Base-by-base conservation (phyloP, 2,113 vertebrate species). In the Xyliphius kryptos region DNA sequence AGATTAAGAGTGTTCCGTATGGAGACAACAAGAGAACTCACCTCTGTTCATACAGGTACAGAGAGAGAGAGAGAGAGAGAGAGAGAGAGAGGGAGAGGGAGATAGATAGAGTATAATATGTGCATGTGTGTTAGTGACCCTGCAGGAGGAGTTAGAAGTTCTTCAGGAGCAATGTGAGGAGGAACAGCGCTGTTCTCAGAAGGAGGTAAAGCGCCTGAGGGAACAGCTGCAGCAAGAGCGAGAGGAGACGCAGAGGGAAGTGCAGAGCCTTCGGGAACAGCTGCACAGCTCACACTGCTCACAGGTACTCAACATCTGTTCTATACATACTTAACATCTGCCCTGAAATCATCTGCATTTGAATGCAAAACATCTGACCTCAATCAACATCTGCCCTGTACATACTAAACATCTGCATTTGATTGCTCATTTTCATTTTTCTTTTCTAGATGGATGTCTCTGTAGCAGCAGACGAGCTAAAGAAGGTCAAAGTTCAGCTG, bases 401-500 rank as follows among this genome's bases (percentile, higher is more conserved):
- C n/a, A n/a, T n/a, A n/a, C n/a, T n/a, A n/a, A n/a, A n/a, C n/a
- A n/a, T n/a, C n/a, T 43, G 5, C 36, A 5, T 6, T 38, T 10
- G 10, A 6, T 38, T 38, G 5, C 36, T 38, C 36, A 6, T 38
- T 22, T 3, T 10, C 22, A 20, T 13, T 2, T 5, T 22, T 44
- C 5, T 36, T 6, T 44, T 55, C 56, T 68, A 91, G 87, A 80
- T 81, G 70, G 79, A 84, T 19, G 72, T 77, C 48, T 73, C 77
- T 1, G 21, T 82, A 41, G 77, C 83, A 55, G 83, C 84, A 32
- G 82, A 89, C 56, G 81, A 89, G 43, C 67, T 88, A 40, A 89
- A 83, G 69, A 74, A 66, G 48, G 63, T 83, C 46, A 89, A 87
- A 51, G 53, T 60, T 61, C 83, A 84, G 76, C 82, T 87, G 77